Base-by-base conservation (phyloP, 2,797 vertebrate genomes). In the Okamejei kenojei region DNA sequence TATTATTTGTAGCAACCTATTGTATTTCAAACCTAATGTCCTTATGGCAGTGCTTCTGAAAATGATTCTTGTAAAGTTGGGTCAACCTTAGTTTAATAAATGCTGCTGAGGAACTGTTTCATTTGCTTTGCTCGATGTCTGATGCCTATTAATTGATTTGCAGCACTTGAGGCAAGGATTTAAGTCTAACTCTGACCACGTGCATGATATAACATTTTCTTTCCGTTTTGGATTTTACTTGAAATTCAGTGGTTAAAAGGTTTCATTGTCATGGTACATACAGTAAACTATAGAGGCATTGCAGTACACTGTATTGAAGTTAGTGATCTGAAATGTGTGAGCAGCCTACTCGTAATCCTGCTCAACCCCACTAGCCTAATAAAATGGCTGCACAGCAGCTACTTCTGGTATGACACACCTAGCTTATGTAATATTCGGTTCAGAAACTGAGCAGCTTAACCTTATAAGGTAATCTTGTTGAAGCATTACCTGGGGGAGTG, bases 401-500 rank as follows among this genome's bases (percentile, higher is more conserved):
- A 91, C 23, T 74, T 74, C 38, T 92, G 38, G 35, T 35, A 35
- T 88, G 32, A n/a, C n/a, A 23, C 84, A 68, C 84, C 84, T 88
- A 68, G 15, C 17, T 76, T 54, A 92, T 17, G 71, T 54, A 76
- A 76, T 76, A 26, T 38, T 45, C 63, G 11, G 23, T 8, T 92
- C 73, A 15, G 8, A n/a, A 68, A 19, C 7, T 35, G 38, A 92
- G 38, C 38, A 58, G 26, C 21, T n/a, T 76, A 76, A 76, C 90
- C 90, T 54, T 76, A 76, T 92, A 92, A 76, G 90, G 71, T 13
- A 76, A 76, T 92, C 90, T 88, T 19, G 13, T 92, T 92, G 68
- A 54, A 92, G 71, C 90, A 58, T 91, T 76, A 92, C 90, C 90
- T 92, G 90, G 90, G 90, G 90, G 90, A 74, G 90, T 92, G 90